phyloP scores from a whole-genome alignment of 2,113 vertebrate species.

The Podarcis raffonei region DNA sequence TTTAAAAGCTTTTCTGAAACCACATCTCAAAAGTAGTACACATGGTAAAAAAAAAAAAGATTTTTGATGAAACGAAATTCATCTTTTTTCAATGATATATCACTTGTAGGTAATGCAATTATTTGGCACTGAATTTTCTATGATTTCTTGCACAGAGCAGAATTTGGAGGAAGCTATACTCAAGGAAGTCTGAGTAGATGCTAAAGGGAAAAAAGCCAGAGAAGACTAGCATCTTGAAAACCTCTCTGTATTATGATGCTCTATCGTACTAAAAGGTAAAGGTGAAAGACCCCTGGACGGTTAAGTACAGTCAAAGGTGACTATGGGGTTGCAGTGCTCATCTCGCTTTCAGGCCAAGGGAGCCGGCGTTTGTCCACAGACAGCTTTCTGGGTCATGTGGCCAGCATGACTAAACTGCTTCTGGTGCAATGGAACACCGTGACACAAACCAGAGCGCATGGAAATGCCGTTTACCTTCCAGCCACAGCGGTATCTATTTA shows the following conservation, averaged over 20 bases:
- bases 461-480: too few species aligned
- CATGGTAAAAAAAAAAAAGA: neutral
- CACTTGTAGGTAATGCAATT: neutral
- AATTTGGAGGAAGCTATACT: neutral
- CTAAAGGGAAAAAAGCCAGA: neutral
- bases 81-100: neutral
- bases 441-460: too few species aligned
- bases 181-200: neutral
- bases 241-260: neutral
- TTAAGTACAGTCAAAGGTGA: too few species aligned
- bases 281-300: too few species aligned
- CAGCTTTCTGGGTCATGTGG: too few species aligned
- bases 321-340: too few species aligned
- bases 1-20: conserved; percentile 17
- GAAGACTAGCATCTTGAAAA: neutral
- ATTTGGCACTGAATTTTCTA: neutral
- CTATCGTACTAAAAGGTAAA: neutral
- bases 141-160: neutral
- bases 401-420: too few species aligned
- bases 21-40: neutral
- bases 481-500: too few species aligned
- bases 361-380: too few species aligned
- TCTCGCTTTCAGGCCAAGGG: too few species aligned
- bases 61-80: neutral
- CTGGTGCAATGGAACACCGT: too few species aligned